phyloP scores from a whole-genome alignment of 2,113 vertebrate genomes.

The Trinectes maculatus region DNA sequence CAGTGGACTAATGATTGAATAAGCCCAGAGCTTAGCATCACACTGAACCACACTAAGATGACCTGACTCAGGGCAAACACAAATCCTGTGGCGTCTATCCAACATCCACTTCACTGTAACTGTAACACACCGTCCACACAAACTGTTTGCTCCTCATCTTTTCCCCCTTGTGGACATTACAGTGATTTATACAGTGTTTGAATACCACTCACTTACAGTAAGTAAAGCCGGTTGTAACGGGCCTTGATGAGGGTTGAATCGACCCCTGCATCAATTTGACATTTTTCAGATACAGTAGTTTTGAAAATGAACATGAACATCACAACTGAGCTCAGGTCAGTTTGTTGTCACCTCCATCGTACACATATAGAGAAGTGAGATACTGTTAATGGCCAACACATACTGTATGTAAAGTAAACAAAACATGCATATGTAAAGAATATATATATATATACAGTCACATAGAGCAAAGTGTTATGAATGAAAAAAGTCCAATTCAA shows the following conservation, averaged over 20 bases:
- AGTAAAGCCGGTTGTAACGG: slow-evolving; percentile 5
- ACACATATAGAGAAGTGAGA: no score
- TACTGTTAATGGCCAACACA: no score
- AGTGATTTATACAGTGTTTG: slow-evolving; percentile 18
- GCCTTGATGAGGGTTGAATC: not conserved
- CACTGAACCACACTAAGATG: slow-evolving; percentile 52
- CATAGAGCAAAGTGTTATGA: no score
- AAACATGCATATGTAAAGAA: no score
- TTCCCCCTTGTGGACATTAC: not conserved
- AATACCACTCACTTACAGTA: slow-evolving; percentile 22
- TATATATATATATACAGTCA: no score
- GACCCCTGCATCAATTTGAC: not conserved
- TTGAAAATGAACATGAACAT: not conserved
- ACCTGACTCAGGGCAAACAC: slow-evolving; percentile 37
- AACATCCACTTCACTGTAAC: slow-evolving; percentile 36
- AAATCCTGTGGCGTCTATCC: slow-evolving; percentile 42
- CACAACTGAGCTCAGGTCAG: no score
- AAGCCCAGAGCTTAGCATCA: slow-evolving; percentile 49
- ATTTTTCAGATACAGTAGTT: not conserved
- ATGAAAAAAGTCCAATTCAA: no score
- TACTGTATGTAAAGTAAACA: no score
- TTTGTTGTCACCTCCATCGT: no score
- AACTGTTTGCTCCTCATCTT: slow-evolving; percentile 22
- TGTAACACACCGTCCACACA: slow-evolving; percentile 28
- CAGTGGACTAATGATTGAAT: slow-evolving; percentile 55